Conservation (phyloP, 2,888 invertebrate species). For the Agrotis puta region DNA sequence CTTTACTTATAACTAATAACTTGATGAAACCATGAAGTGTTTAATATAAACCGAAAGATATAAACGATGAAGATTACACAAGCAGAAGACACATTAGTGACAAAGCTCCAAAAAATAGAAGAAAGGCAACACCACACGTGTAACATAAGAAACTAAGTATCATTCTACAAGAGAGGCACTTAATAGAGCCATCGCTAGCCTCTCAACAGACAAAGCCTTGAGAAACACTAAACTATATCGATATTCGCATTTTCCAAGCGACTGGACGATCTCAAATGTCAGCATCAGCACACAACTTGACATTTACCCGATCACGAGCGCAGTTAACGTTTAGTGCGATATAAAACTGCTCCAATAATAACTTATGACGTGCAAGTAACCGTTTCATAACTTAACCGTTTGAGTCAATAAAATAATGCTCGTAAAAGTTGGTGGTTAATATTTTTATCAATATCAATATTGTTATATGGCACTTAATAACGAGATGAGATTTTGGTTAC, state of each 20-base stretch:
- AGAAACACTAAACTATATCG: slow-evolving; percentile 46
- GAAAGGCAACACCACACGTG: background rate
- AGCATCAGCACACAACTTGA: slow-evolving; percentile 79
- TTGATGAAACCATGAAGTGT: background rate
- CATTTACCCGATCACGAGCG: slow-evolving; percentile 81
- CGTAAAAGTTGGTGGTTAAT: slow-evolving; percentile 35
- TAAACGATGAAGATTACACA: background rate
- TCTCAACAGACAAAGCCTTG: slow-evolving; percentile 57
- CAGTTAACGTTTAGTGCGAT: slow-evolving; percentile 67
- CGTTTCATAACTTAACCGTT: slow-evolving; percentile 54
- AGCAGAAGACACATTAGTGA: background rate
- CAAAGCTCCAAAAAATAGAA: slow-evolving; percentile 2
- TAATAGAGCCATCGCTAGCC: slow-evolving; percentile 37
- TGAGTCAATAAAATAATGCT: slow-evolving; percentile 52
- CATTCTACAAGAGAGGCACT: slow-evolving; percentile 19
- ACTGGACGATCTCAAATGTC: slow-evolving; percentile 79
- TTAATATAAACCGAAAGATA: background rate
- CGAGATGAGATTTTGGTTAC: slow-evolving; percentile 11
- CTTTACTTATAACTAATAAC: background rate
- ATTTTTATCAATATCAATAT: slow-evolving; percentile 42
- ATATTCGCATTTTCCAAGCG: slow-evolving; percentile 62
- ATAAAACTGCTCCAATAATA: slow-evolving; percentile 70
- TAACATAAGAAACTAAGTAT: slow-evolving; percentile 20
- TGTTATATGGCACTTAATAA: slow-evolving; percentile 40
- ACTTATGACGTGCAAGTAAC: slow-evolving; percentile 62